Evolutionary conservation across 1,140 invertebrate species (phyloP), one percentile per base, ranked within the genome.

Genomic region (Drosophila ercepeae): DNA sequence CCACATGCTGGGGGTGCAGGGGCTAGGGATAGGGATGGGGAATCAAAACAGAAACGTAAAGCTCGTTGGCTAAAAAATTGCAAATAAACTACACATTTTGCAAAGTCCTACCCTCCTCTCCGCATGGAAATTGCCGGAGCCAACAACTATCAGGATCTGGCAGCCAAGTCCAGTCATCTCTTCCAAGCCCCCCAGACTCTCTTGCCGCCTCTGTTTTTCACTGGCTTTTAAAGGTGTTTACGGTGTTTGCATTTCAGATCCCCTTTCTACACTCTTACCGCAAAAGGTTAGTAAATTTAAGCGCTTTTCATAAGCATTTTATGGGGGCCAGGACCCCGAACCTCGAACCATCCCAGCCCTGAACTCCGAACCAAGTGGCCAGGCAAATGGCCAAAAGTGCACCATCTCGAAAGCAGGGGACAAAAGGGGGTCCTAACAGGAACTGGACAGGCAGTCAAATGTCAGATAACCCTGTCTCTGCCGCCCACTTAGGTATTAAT

Each of bases 41-140:
- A 51, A 57, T 52, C 71, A 78, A 74, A 79, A 75, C 72, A 81
- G 75, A 81, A 81, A 81, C 70, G 78, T 63, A 81, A 81, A 81
- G 73, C 78, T 79, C 76, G 78, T 86, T 83, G 81, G 81, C 81
- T 83, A 86, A 86, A 83, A 83, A 83, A 83, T 84, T 79, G 79
- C 79, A 83, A 83, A 83, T 83, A 83, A 83, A 83, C 79, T 83
- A 86, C 75, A 83, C 71, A 86, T 79, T 79, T 79, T 79, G 81
- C 44, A 79, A 70, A 75, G 39, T 75, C 59, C n/a, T n/a, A n/a
- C n/a, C n/a, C n/a, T n/a, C 39, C 36, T 27, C 36, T 29, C 21
- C 32, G 34, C 46, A 84, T 84, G 79, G 76, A 84, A 84, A 84
- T 84, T 81, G 61, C 73, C 72, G 29, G 48, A 49, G 78, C 54